These are phyloP conservation scores for Sylvia atricapilla DNA, from an alignment of 2,113 vertebrate species.

Conservation along the genomic window DNA sequence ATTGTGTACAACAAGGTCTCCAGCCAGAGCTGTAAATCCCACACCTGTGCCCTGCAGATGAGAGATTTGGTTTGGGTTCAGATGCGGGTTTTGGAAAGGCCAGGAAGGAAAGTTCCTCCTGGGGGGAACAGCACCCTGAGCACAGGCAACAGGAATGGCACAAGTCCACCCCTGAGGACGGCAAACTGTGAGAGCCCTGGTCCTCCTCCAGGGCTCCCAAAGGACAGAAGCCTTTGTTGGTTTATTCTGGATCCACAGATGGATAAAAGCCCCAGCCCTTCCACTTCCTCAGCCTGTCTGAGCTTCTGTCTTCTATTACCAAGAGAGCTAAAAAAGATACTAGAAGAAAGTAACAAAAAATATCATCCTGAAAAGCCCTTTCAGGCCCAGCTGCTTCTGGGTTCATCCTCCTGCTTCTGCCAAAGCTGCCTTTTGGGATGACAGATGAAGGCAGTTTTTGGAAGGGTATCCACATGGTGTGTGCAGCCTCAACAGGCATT, in stretches of 20 bases:
- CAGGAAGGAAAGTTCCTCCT: no score
- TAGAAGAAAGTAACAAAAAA: neutral
- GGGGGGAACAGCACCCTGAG: neutral
- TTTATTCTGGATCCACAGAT: neutral
- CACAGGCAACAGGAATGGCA: neutral
- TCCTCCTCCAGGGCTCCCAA: neutral
- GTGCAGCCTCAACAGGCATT: neutral
- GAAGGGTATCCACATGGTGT: rapidly evolving
- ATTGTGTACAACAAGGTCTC: rapidly evolving
- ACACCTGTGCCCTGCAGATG: neutral
- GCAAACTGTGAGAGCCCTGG: rapidly evolving
- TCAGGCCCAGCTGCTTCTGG: neutral
- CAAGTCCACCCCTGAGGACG: neutral
- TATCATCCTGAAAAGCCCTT: neutral
- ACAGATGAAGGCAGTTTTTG: neutral
- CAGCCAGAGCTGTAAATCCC: neutral
- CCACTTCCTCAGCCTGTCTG: neutral
- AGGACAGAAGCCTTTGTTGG: neutral
- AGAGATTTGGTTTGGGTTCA: neutral
- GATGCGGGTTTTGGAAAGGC: neutral
- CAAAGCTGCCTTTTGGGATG: neutral
- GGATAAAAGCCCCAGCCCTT: neutral
- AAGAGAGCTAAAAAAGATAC: neutral
- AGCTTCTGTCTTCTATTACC: neutral
- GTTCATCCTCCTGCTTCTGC: neutral